Evolutionary conservation across 1,140 invertebrate species (phyloP).

Genomic region (Euglossa dilemma): DNA sequence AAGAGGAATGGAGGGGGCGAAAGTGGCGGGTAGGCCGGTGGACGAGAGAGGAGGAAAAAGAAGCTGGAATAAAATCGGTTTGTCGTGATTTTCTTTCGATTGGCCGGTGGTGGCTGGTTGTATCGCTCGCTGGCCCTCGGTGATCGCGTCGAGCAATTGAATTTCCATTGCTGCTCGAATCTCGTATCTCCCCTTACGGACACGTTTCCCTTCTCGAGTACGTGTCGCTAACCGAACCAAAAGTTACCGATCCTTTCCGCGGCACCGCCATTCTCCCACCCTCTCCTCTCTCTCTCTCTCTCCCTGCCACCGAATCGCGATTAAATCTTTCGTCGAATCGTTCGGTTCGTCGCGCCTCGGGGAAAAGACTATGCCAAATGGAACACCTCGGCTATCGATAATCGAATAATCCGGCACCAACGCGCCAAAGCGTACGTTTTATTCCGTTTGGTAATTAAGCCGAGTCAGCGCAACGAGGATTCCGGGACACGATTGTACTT

Average conservation of each 20-base stretch:
- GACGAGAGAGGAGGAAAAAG: not conserved
- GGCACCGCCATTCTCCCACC: not conserved
- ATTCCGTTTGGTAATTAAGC: conserved; percentile 54
- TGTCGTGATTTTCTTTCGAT: conserved; percentile 68
- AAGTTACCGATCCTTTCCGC: not conserved
- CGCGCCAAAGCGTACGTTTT: conserved; percentile 31
- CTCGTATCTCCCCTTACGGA: not conserved
- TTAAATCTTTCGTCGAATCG: not conserved
- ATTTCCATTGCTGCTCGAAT: conserved; percentile 40
- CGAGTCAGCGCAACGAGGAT: conserved; percentile 25
- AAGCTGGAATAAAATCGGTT: conserved; percentile 60
- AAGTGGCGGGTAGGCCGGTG: not conserved
- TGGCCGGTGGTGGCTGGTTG: conserved; percentile 13
- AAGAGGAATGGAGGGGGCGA: conserved; percentile 20
- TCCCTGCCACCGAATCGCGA: too few relatives aligned
- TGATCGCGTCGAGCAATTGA: conserved; percentile 53
- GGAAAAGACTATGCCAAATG: not conserved
- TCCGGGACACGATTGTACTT: conserved; percentile 30
- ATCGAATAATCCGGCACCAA: conserved; percentile 49
- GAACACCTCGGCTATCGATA: conserved; percentile 10
- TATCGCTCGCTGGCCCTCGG: conserved; percentile 14
- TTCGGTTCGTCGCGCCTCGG: not conserved
- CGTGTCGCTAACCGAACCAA: not conserved
- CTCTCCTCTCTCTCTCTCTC: not conserved
- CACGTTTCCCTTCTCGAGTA: not conserved